phyloP scores from a whole-genome alignment of 2,888 invertebrate genomes.

The Xestia xanthographa region DNA sequence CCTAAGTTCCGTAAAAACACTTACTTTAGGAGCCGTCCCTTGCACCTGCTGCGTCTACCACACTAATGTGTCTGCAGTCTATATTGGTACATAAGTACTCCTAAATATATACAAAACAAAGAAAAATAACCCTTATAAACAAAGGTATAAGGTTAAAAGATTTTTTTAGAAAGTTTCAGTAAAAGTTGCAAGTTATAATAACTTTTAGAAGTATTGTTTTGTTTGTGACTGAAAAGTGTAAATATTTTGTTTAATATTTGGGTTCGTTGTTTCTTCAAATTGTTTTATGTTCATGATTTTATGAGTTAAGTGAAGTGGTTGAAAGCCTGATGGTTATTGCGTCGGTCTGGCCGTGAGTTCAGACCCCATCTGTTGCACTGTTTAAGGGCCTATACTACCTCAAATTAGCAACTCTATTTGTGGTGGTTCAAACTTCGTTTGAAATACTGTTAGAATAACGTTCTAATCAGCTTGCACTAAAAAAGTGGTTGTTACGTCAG shows the following conservation, averaged over 20 bases:
- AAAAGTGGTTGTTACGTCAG: too few species aligned
- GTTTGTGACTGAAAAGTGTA: conserved; percentile 24
- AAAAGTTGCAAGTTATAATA: conserved; percentile 32
- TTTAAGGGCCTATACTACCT: too few species aligned
- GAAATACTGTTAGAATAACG: too few species aligned
- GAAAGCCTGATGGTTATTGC: not conserved
- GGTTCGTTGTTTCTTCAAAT: conserved; percentile 15
- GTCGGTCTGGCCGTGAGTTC: not conserved
- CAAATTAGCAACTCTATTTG: too few species aligned
- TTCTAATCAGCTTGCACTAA: too few species aligned
- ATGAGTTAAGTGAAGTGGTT: not conserved
- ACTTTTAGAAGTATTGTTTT: conserved; percentile 27
- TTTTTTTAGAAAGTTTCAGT: not conserved
- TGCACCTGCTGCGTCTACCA: conserved; percentile 71
- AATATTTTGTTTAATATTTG: conserved; percentile 17
- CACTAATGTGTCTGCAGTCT: conserved; percentile 66
- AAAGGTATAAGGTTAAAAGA: not conserved
- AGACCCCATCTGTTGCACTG: not conserved
- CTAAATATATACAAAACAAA: conserved; percentile 11
- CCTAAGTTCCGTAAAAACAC: conserved; percentile 51
- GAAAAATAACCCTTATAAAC: not conserved
- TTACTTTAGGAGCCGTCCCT: conserved; percentile 56
- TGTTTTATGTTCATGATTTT: not conserved
- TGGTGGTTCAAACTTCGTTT: too few species aligned
- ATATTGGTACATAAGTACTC: not conserved